These are phyloP conservation scores for Schizopygopsis pylzovi DNA, from an alignment of 2,797 vertebrate species.

Conservation along the genomic window DNA sequence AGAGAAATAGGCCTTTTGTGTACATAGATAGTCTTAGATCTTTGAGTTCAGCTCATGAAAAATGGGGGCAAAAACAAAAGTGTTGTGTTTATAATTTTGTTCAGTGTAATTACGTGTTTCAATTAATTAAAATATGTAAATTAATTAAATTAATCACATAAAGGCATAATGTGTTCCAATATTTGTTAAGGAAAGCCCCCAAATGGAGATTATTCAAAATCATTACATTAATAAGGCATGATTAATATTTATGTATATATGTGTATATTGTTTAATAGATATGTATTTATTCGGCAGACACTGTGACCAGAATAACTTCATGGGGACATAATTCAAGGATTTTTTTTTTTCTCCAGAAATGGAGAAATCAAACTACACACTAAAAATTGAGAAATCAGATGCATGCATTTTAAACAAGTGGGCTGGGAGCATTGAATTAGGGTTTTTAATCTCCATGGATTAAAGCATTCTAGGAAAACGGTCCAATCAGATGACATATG, in stretches of 20 bases:
- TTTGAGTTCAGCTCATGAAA: too few species aligned
- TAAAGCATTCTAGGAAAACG: slow-evolving; percentile 35
- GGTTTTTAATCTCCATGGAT: slow-evolving; percentile 39
- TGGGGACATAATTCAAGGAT: background rate
- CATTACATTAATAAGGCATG: background rate
- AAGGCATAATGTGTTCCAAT: background rate
- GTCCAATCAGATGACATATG: slow-evolving; percentile 18
- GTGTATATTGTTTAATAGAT: background rate
- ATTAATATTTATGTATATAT: background rate
- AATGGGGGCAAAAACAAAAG: too few species aligned
- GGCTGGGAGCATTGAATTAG: slow-evolving; percentile 22
- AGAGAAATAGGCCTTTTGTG: too few species aligned
- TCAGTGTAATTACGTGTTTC: background rate
- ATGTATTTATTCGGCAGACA: background rate
- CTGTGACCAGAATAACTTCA: background rate
- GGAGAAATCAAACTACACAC: background rate
- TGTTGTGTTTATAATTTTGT: too few species aligned
- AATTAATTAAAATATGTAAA: background rate
- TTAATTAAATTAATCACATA: background rate
- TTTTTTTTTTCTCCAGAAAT: background rate
- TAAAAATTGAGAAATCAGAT: background rate
- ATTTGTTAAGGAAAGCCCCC: background rate
- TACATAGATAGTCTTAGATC: too few species aligned
- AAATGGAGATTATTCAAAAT: background rate
- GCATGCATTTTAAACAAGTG: slow-evolving; percentile 2